phyloP scores from a whole-genome alignment of 2,888 invertebrate species.

The Tinea pellionella region DNA sequence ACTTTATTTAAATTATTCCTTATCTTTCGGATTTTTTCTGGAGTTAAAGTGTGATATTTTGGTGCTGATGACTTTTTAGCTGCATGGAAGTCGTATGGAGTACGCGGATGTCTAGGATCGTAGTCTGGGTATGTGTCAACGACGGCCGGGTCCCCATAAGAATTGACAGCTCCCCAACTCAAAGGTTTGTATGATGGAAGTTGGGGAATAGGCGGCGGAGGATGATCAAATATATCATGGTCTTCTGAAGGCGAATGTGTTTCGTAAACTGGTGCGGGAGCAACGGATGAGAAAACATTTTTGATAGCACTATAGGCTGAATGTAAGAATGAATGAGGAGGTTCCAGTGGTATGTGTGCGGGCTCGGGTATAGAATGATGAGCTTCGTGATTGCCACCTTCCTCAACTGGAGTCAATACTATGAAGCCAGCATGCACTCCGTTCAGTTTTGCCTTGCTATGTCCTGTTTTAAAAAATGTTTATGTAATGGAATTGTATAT shows the following conservation, averaged over 20 bases:
- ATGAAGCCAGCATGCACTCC: constrained; percentile 60
- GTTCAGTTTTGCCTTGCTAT: constrained; percentile 44
- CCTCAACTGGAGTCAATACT: constrained; percentile 53
- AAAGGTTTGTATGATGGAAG: constrained; percentile 43
- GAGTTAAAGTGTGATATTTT: constrained; percentile 33
- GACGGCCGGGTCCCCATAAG: constrained; percentile 55
- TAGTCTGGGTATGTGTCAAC: constrained; percentile 42
- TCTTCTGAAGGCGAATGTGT: constrained; percentile 14
- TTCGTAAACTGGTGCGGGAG: constrained; percentile 19
- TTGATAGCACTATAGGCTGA: constrained; percentile 54
- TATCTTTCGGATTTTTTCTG: constrained; percentile 56
- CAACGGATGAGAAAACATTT: constrained; percentile 36
- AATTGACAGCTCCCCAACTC: constrained; percentile 52
- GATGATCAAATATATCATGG: constrained; percentile 33
- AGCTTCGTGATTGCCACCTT: constrained; percentile 31
- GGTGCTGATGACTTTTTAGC: constrained; percentile 36
- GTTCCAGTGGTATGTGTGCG: constrained; percentile 45
- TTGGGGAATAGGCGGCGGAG: constrained; percentile 39
- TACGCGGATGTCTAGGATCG: constrained; percentile 37
- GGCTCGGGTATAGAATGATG: constrained; percentile 25
- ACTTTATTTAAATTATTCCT: constrained; percentile 46
- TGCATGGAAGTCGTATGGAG: constrained; percentile 35
- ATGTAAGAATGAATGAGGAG: constrained; percentile 48
- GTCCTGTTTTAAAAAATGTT: constrained; percentile 45
- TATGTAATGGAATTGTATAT: neutral